phyloP scores from a whole-genome alignment of 2,888 invertebrate genomes.

The Drosophila sordidula region DNA sequence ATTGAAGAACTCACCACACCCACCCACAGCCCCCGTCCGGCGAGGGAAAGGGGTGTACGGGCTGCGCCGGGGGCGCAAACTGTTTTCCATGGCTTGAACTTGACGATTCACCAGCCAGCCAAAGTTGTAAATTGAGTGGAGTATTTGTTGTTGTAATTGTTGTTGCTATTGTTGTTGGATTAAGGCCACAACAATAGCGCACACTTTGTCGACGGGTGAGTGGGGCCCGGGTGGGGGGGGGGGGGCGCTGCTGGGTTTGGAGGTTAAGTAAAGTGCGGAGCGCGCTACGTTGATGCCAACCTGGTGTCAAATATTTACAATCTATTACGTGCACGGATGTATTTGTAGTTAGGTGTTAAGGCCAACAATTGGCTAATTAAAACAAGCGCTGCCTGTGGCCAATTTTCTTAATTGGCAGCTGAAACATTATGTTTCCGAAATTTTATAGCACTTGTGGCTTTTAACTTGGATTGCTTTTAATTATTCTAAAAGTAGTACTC shows the following conservation, averaged over 20 bases:
- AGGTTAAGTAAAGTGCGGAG: conserved; percentile 43
- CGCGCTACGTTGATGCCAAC: conserved; percentile 11
- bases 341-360: conserved; percentile 57
- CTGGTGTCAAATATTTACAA: conserved; percentile 77
- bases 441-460: neutral
- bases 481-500: too few relatives aligned
- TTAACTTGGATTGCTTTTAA: too few relatives aligned
- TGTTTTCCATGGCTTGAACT: conserved; percentile 33
- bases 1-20: conserved; percentile 61
- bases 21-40: neutral
- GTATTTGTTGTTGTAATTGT: conserved; percentile 45
- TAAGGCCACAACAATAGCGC: conserved; percentile 67
- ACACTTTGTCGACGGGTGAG: conserved; percentile 31
- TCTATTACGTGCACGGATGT: conserved; percentile 61
- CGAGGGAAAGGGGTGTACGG: conserved; percentile 23
- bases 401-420: conserved; percentile 70
- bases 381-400: conserved; percentile 46
- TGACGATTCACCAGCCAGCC: conserved; percentile 45
- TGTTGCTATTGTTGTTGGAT: conserved; percentile 52
- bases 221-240: conserved; percentile 8
- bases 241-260: neutral
- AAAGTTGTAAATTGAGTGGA: conserved; percentile 64
- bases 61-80: neutral
- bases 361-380: conserved; percentile 63
- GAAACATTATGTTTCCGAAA: conserved; percentile 12